These are phyloP conservation scores for Lophura nycthemera DNA, from an alignment of 2,113 vertebrate genomes.

Conservation along the genomic window DNA sequence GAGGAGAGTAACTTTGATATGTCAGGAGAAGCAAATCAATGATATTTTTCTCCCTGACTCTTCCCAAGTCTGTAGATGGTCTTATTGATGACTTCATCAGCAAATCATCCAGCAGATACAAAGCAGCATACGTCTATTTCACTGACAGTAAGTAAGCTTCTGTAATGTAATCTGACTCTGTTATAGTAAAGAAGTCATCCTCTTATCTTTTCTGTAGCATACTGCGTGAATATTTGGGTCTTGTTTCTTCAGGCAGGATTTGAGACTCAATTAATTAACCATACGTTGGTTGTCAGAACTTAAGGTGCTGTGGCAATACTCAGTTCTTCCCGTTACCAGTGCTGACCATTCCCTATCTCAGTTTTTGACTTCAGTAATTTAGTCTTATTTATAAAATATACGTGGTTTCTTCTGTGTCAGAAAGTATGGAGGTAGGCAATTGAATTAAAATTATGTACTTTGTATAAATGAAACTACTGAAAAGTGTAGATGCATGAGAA, in stretches of 20 bases:
- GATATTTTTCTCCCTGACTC: background rate
- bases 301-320: background rate
- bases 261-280: background rate
- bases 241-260: background rate
- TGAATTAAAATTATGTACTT: background rate
- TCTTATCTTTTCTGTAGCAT: background rate
- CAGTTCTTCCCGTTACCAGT: background rate
- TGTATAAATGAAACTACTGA: background rate
- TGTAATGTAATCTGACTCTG: background rate
- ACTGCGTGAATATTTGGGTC: background rate
- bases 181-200: background rate
- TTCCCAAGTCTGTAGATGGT: slow-evolving; percentile 88
- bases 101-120: slow-evolving; percentile 89
- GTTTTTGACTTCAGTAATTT: background rate
- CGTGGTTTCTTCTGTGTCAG: background rate
- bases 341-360: background rate
- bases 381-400: background rate
- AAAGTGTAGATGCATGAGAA: background rate
- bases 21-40: background rate
- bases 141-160: slow-evolving; percentile 91
- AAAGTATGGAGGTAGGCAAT: background rate
- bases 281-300: background rate
- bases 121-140: slow-evolving; percentile 95
- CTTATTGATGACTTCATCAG: slow-evolving; percentile 90
- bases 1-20: background rate